These are phyloP conservation scores for Spongia lamella DNA, from an alignment of 37 sponge, comb jelly and placozoan species.

Conservation along the genomic window DNA sequence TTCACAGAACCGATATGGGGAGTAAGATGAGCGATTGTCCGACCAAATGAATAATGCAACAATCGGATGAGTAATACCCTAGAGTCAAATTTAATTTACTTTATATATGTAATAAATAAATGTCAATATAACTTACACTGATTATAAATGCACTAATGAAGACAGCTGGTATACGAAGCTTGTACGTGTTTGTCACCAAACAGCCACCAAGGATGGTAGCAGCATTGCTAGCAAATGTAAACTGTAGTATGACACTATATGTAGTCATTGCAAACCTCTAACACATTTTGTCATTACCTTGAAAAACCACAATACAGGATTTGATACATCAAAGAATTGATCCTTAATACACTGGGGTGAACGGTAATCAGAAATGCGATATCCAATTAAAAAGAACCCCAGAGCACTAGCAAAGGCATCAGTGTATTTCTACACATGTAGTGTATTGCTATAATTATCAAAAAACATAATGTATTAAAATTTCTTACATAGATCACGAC, in stretches of 20 bases:
- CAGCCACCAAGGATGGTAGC: conserved; percentile 51
- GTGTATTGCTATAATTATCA: too few relatives aligned
- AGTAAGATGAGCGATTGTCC: not conserved
- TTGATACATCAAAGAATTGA: conserved; percentile 31
- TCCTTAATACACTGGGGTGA: not conserved
- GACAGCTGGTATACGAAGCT: conserved; percentile 29
- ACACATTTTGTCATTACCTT: conserved; percentile 7
- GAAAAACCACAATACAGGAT: conserved; percentile 11
- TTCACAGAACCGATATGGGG: conserved; percentile 45
- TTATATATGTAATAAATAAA: not conserved
- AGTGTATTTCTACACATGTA: conserved; percentile 41
- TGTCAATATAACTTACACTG: conserved; percentile 13
- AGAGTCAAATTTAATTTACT: not conserved
- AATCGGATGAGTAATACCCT: conserved; percentile 46
- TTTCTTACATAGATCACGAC: conserved; percentile 68
- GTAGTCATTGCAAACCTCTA: not conserved
- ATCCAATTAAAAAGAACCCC: conserved; percentile 65
- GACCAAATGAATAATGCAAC: conserved; percentile 47
- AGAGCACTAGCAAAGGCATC: conserved; percentile 73
- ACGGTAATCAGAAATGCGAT: conserved; percentile 18
- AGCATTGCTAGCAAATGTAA: conserved; percentile 56
- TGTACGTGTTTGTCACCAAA: conserved; percentile 32
- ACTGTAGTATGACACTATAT: conserved; percentile 32
- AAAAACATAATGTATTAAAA: too few relatives aligned
- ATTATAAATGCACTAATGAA: conserved; percentile 47